Conservation (phyloP, 2,888 invertebrate genomes). For the Tinea trinotella region DNA sequence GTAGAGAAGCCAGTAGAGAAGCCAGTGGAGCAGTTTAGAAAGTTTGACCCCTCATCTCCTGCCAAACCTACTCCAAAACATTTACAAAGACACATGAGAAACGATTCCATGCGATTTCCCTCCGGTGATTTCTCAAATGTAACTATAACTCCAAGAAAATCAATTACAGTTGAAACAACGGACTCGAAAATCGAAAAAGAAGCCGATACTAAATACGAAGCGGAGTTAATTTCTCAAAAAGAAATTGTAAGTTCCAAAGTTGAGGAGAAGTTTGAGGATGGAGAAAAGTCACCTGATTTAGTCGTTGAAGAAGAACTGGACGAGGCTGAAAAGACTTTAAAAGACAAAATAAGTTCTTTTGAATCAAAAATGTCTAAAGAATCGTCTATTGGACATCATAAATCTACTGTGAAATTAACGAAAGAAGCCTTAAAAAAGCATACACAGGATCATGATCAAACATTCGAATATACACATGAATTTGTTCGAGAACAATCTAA, state of each 20-base stretch:
- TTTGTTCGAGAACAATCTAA: conserved; percentile 66
- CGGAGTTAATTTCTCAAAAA: conserved; percentile 58
- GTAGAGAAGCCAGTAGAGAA: conserved; percentile 48
- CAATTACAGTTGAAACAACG: conserved; percentile 58
- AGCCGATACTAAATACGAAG: conserved; percentile 36
- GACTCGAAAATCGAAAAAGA: conserved; percentile 44
- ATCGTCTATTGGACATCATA: conserved; percentile 50
- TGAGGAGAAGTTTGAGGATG: conserved; percentile 68
- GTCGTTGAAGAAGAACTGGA: conserved; percentile 56
- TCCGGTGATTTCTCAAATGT: conserved; percentile 68
- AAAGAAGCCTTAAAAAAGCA: conserved; percentile 68
- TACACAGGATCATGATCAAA: conserved; percentile 61
- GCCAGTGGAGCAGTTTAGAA: conserved; percentile 54
- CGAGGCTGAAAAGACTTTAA: conserved; percentile 61
- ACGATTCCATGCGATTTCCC: conserved; percentile 68
- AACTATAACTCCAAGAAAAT: conserved; percentile 60
- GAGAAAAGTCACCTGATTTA: conserved; percentile 57
- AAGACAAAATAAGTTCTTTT: conserved; percentile 60
- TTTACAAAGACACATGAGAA: conserved; percentile 66
- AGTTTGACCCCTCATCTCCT: conserved; percentile 60
- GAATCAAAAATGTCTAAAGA: conserved; percentile 62
- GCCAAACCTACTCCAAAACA: conserved; percentile 67
- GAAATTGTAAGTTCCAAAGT: conserved; percentile 64
- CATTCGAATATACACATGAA: conserved; percentile 64
- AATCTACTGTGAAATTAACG: conserved; percentile 57